Evolutionary conservation across 2,888 invertebrate genomes (phyloP).

Genomic region (Keiferia lycopersicella): DNA sequence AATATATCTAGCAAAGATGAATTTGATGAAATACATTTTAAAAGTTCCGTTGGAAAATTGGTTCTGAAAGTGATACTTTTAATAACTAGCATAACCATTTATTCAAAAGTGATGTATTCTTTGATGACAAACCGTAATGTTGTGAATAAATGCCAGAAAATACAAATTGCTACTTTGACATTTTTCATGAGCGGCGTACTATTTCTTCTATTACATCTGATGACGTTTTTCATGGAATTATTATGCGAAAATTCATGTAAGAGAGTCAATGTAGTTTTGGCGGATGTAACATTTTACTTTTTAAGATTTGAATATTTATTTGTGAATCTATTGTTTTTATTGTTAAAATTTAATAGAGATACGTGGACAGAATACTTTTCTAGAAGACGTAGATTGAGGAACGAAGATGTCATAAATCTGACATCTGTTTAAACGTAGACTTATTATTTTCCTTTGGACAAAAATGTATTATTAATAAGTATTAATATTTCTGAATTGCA

Average conservation of each 20-base stretch:
- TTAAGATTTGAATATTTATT: neutral
- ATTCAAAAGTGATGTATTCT: slow-evolving; percentile 6
- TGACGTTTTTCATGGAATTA: neutral
- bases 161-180: neutral
- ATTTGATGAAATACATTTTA: neutral
- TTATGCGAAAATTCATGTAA: neutral
- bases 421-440: too few relatives aligned
- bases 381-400: neutral
- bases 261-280: neutral
- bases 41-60: neutral
- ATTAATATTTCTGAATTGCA: too few relatives aligned
- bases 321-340: slow-evolving; percentile 3
- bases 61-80: neutral
- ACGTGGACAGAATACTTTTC: neutral
- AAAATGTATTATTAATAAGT: too few relatives aligned
- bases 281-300: neutral
- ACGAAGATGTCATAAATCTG: neutral
- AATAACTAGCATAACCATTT: neutral
- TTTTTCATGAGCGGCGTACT: neutral
- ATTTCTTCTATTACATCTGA: slow-evolving; percentile 2
- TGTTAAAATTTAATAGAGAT: neutral
- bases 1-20: neutral
- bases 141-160: slow-evolving; percentile 2
- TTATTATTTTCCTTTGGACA: too few relatives aligned
- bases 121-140: neutral